Evolutionary conservation across 2,113 vertebrate genomes (phyloP), one percentile per base, ranked within the genome.

Genomic region (Capra hircus): DNA sequence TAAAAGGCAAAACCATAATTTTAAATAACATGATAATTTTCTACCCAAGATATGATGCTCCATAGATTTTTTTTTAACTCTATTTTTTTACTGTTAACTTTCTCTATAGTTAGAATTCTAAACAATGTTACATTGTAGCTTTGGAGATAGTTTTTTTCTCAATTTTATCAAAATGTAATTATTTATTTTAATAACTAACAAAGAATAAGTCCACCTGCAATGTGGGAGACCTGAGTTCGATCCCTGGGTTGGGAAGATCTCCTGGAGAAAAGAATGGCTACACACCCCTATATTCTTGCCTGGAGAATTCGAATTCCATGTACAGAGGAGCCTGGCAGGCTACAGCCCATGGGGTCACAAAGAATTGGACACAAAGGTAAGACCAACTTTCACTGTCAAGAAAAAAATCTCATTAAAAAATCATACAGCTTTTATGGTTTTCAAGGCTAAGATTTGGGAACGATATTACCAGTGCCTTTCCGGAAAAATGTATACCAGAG

Each of bases 181-280:
- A 36, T 36, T 36, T 71, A 2, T 36, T 36, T 36, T 36, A 43
- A 64, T 64, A 64, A 64, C 62, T 64, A 64, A 17, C 15, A 64
- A 64, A 64, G 3, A 64, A n/a, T 64, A 64, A 64, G 62, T 8
- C 30, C 62, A 64, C 62, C 7, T 33, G 30, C 15, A 67, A n/a
- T 67, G 3, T 67, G 33, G 16, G 3, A 67, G 7, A 67, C 7
- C 16, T 64, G 62, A n/a, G 33, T n/a, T n/a, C 0, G 0, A n/a
- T n/a, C 7, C 33, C 33, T 4, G 30, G 7, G 62, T 67, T n/a
- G 33, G 14, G 62, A 67, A 9, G 15, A 67, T n/a, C 7, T 17
- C 33, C 16, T 67, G 62, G 62, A 67, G 16, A n/a, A 64, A 4
- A 3, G 62, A 17, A 64, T 19, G 33, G 1, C 30, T n/a, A 17